A percentile compares a stretch with the other conserved stretches of the same genome.
These are phyloP conservation scores for Oreotrochilus melanogaster DNA, from an alignment of 2,113 vertebrate genomes.

Conservation along the genomic window DNA sequence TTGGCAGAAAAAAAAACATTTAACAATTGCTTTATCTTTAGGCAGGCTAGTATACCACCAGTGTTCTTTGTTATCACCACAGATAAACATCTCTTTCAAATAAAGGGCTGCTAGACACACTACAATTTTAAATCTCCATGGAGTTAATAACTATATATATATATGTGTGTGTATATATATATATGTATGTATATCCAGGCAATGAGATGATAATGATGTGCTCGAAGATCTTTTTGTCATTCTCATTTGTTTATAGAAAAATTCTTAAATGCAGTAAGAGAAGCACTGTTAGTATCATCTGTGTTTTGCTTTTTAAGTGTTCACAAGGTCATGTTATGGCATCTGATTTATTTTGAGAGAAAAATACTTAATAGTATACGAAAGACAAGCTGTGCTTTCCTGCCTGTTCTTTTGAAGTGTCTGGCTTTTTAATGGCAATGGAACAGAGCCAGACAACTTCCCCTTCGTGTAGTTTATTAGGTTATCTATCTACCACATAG, in stretches of 20 bases:
- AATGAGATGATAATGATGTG: not conserved
- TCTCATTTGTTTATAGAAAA: not conserved
- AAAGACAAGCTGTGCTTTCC: not conserved
- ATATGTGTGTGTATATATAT: not conserved
- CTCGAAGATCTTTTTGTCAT: not conserved
- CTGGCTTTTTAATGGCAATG: not conserved
- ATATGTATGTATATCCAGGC: not conserved
- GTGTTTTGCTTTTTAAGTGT: not conserved
- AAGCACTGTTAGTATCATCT: not conserved
- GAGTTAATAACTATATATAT: not conserved
- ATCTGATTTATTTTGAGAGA: constrained; percentile 17
- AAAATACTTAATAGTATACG: not conserved
- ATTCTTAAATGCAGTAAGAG: not conserved
- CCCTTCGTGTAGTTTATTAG: not conserved
- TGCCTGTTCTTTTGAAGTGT: constrained; percentile 13
- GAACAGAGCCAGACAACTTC: constrained; percentile 4
- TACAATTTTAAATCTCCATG: not conserved
- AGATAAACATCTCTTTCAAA: not conserved
- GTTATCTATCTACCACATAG: not conserved
- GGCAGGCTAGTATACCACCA: not conserved
- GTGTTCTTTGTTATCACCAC: not conserved
- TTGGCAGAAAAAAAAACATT: not conserved
- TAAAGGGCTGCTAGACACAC: not conserved
- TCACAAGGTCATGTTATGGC: not conserved
- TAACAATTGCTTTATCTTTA: not conserved